These are phyloP conservation scores for Emys orbicularis DNA, from an alignment of 2,797 vertebrate genomes.

Conservation along the genomic window DNA sequence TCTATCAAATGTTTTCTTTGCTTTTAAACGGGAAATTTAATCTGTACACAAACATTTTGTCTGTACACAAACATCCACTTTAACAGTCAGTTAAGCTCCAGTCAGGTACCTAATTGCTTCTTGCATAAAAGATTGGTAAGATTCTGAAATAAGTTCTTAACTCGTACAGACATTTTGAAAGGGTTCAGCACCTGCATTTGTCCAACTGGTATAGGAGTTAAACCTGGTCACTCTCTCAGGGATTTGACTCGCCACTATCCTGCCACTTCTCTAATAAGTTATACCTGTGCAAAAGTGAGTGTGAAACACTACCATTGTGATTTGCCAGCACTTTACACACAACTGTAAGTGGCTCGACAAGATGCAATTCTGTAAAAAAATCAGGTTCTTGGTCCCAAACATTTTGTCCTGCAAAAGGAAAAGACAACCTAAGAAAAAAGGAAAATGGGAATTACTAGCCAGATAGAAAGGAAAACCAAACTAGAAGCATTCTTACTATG, in stretches of 20 bases:
- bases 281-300: not conserved
- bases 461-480: not conserved
- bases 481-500: not conserved
- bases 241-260: constrained; percentile 40
- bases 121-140: not conserved
- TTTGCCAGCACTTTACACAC: constrained; percentile 15
- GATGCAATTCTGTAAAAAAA: constrained; percentile 42
- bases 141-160: constrained; percentile 50
- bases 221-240: not conserved
- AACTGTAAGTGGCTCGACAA: constrained; percentile 24
- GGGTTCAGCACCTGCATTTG: not conserved
- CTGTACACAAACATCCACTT: constrained; percentile 5
- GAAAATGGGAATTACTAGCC: constrained; percentile 43
- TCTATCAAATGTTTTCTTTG: not conserved
- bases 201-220: constrained; percentile 58
- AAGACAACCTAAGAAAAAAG: constrained; percentile 40
- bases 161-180: constrained; percentile 64
- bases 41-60: not conserved
- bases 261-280: constrained; percentile 61
- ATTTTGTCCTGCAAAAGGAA: constrained; percentile 33
- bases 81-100: constrained; percentile 26
- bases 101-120: constrained; percentile 56
- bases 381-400: constrained; percentile 35
- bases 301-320: constrained; percentile 32
- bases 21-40: not conserved